Percentiles rank a stretch among this genome's conserved stretches.
Conservation (phyloP, 53 echinoderm and acorn worm species). For the Astropecten irregularis region DNA sequence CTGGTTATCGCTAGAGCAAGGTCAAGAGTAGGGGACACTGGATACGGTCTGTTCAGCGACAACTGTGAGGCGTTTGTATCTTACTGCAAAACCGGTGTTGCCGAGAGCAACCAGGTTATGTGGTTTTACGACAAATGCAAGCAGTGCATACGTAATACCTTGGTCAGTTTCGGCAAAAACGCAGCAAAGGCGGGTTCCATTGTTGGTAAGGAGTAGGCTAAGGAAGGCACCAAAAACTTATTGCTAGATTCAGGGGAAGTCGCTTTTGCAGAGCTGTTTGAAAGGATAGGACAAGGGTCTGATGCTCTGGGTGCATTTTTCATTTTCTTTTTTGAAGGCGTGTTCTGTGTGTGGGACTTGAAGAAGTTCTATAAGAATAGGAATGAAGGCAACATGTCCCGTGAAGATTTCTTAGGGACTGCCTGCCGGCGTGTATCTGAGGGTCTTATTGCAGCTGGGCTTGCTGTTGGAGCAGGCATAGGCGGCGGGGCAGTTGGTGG, state of each 20-base stretch:
- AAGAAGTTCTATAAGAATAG: neutral
- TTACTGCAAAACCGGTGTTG: constrained; percentile 55
- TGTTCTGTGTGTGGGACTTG: constrained; percentile 12
- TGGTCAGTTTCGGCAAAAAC: neutral
- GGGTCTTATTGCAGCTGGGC: constrained; percentile 13
- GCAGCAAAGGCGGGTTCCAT: neutral
- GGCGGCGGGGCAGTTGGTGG: constrained; percentile 1
- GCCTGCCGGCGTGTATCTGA: neutral
- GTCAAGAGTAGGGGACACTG: constrained; percentile 54
- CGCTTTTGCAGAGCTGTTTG: constrained; percentile 1
- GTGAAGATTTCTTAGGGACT: neutral
- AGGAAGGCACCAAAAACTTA: neutral
- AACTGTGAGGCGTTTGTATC: constrained; percentile 66
- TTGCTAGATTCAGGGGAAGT: neutral
- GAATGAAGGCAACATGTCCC: neutral
- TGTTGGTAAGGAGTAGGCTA: neutral
- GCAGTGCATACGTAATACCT: neutral
- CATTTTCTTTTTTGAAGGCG: constrained; percentile 3
- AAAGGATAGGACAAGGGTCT: neutral
- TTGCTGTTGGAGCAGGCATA: neutral
- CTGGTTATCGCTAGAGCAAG: constrained; percentile 59
- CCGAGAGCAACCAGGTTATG: constrained; percentile 22
- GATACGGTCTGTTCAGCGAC: constrained; percentile 38
- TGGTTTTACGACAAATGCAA: constrained; percentile 38
- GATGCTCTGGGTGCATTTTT: neutral